A percentile compares a stretch with the other conserved stretches of the same genome.
Evolutionary conservation across 2,888 invertebrate species (phyloP).

Genomic region (Brachyopa scutellaris): DNA sequence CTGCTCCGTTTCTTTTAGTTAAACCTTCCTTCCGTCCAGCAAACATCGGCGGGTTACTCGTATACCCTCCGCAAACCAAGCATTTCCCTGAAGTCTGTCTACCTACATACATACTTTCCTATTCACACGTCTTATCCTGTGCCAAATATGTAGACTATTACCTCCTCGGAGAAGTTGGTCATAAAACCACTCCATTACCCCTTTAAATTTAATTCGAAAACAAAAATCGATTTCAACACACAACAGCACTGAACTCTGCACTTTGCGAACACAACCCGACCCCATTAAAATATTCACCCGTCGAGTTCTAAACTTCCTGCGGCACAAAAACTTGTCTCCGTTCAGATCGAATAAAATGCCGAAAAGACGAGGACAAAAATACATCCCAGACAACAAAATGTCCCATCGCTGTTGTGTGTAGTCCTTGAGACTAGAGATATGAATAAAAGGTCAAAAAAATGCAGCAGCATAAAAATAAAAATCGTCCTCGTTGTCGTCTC

Average conservation of each 20-base stretch:
- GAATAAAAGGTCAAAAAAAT: constrained; percentile 43
- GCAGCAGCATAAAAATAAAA: not conserved
- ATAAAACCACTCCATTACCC: not conserved
- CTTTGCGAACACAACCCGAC: not conserved
- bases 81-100: too few species aligned
- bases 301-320: constrained; percentile 23
- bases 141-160: not conserved
- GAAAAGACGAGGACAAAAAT: constrained; percentile 27
- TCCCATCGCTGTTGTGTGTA: constrained; percentile 28
- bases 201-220: constrained; percentile 1
- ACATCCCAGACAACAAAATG: constrained; percentile 50
- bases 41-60: too few species aligned
- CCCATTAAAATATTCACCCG: constrained; percentile 46
- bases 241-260: too few species aligned
- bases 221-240: constrained; percentile 4
- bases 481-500: not conserved
- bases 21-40: too few species aligned
- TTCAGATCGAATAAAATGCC: constrained; percentile 32
- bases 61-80: too few species aligned
- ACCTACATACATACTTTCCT: not conserved
- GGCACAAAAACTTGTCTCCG: constrained; percentile 41
- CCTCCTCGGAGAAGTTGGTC: not conserved
- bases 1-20: too few species aligned
- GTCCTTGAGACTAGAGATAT: constrained; percentile 60
- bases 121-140: not conserved